Evolutionary conservation across 2,797 vertebrate species (phyloP).

Genomic region (Gambusia yucatana): DNA sequence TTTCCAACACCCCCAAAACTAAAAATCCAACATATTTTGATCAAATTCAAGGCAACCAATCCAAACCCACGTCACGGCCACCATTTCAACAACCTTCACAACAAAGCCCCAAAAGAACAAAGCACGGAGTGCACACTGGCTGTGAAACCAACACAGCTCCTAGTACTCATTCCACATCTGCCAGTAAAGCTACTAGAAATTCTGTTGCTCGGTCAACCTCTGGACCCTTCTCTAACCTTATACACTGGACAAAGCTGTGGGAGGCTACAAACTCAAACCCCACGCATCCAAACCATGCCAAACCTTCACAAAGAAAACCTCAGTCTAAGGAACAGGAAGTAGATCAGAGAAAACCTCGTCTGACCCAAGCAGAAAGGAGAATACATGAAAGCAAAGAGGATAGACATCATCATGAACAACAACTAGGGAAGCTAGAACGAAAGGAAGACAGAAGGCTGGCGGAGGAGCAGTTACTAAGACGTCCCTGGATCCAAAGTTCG

Average conservation of each 20-base stretch:
- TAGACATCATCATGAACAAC: conserved; percentile 47
- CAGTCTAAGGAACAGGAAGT: conserved; percentile 61
- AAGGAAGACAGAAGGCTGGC: conserved; percentile 81
- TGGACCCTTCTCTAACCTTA: conserved; percentile 48
- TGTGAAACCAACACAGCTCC: conserved; percentile 47
- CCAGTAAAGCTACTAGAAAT: conserved; percentile 52
- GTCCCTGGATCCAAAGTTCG: conserved; percentile 75
- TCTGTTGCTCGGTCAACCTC: conserved; percentile 43
- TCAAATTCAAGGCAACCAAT: conserved; percentile 52
- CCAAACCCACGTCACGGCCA: conserved; percentile 47
- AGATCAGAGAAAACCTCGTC: conserved; percentile 74
- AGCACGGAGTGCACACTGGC: conserved; percentile 38
- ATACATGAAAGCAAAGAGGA: conserved; percentile 56
- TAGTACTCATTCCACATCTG: conserved; percentile 46
- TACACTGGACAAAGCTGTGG: conserved; percentile 59
- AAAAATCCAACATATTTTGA: conserved; percentile 60
- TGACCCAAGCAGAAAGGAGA: conserved; percentile 55
- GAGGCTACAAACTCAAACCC: conserved; percentile 32
- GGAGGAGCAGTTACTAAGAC: conserved; percentile 80
- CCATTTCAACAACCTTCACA: conserved; percentile 44
- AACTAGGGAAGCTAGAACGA: conserved; percentile 57
- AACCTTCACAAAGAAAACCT: conserved; percentile 58
- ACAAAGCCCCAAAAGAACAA: conserved; percentile 59
- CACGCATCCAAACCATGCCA: conserved; percentile 44
- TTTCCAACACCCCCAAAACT: conserved; percentile 42